Evolutionary conservation across 30 jellyfish, hydroid and myxozoan genomes (phyloP), one percentile per base, ranked within the genome.

Genomic region (Sanderia malayensis): DNA sequence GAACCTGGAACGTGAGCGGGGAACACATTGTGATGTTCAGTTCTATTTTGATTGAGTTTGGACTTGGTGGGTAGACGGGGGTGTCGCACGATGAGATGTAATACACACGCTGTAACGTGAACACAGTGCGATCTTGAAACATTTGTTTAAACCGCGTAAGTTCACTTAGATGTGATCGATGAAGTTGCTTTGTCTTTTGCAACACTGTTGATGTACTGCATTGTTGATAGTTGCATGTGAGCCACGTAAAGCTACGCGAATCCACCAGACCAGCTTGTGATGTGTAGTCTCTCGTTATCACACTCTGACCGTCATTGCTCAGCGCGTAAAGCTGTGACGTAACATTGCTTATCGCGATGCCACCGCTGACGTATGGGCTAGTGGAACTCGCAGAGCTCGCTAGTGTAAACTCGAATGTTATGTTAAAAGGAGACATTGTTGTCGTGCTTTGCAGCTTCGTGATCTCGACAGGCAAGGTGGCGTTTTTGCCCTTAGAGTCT

Each of bases 241-340:
- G 73, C 96, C 96, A 87, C 0, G 90, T 84, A 27, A 84, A 27
- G 41, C 66, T 68, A 25, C 91, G 84, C 2, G 63, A 74, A 15
- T 29, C 46, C 17, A 55, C 41, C 8, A 61, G 82, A 26, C 86
- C 86, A 49, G 44, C 22, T 53, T 55, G 73, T 19, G 26, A 46
- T 19, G 65, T 15, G 41, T 66, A 84, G 27, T 57, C 41, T 7
- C 73, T 84, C n/a, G 84, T 76, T 7, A 74, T 25, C 2, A 84
- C 29, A 49, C 32, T 44, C 46, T 26, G 49, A 15, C 79, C 71
- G n/a, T n/a, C n/a, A 59, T 62, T 46, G 25, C 41, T 41, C 29
- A 83, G 25, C 11, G 72, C 44, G 59, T 74, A 84, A 15, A 67
- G 68, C 18, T 58, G 69, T 26, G 84, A 62, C 7, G 66, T 67